A percentile compares a stretch with the other conserved stretches of the same genome.
These are phyloP conservation scores for Neelides folsomi DNA, from an alignment of 2,888 invertebrate genomes.

Conservation along the genomic window DNA sequence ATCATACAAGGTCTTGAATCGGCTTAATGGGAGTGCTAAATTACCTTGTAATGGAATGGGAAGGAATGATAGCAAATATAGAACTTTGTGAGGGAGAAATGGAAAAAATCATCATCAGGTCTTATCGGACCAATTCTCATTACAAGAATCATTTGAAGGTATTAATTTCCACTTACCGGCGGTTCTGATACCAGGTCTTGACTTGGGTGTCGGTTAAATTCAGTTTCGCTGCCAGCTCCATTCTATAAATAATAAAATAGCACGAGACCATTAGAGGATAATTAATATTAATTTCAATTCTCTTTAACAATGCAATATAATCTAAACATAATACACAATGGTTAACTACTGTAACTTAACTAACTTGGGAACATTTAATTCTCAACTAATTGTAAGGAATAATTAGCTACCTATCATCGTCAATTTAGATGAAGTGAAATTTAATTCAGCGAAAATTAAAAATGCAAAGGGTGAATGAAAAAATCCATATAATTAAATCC, in stretches of 20 bases:
- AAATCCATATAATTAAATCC: no score
- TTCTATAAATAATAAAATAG: constrained; percentile 44
- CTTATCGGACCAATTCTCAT: no score
- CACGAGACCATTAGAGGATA: background rate
- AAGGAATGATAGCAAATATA: background rate
- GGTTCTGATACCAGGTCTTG: constrained; percentile 99
- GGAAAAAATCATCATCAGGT: background rate
- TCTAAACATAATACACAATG: no score
- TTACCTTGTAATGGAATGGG: background rate
- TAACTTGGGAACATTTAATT: no score
- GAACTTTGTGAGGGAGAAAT: background rate
- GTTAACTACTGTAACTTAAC: no score
- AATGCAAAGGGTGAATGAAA: no score
- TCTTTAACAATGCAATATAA: no score
- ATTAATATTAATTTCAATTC: no score
- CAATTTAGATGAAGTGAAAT: no score
- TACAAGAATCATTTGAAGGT: background rate
- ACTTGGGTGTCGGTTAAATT: constrained; percentile 97
- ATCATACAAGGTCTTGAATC: background rate
- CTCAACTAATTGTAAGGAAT: no score
- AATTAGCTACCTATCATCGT: no score
- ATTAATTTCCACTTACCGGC: constrained; percentile 54
- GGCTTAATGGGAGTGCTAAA: background rate
- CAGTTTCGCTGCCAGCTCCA: constrained; percentile 93
- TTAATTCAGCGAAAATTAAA: no score